Evolutionary conservation across 1,140 invertebrate species (phyloP).

Genomic region (Medauroidea extradentata): DNA sequence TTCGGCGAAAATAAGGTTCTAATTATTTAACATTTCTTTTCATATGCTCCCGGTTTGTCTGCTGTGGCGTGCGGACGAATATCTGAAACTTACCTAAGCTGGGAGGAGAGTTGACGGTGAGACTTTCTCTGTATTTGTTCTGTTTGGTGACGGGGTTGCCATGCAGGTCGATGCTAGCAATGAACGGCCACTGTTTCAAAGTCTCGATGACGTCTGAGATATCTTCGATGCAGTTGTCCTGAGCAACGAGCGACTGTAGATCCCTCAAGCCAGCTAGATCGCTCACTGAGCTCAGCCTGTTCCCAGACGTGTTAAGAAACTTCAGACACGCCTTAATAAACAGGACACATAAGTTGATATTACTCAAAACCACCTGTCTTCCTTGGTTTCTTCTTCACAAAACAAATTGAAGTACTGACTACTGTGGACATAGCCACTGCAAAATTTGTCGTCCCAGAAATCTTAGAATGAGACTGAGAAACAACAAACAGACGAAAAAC

Average conservation of each 20-base stretch:
- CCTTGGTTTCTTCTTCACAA: no score
- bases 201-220: conserved; percentile 47
- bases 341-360: no score
- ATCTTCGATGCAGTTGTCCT: conserved; percentile 46
- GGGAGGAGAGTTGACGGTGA: conserved; percentile 43
- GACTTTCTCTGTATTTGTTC: conserved; percentile 58
- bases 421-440: background rate
- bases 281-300: conserved; percentile 44
- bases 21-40: no score
- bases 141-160: conserved; percentile 56
- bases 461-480: no score
- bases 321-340: conserved; percentile 45
- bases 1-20: no score
- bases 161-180: conserved; percentile 51
- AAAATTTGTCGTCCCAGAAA: no score
- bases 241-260: conserved; percentile 45
- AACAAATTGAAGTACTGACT: conserved; percentile 6
- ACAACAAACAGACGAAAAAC: no score
- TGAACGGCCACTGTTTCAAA: conserved; percentile 46
- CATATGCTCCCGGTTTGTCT: no score
- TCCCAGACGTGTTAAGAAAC: conserved; percentile 49
- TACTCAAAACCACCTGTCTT: no score
- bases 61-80: no score
- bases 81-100: background rate
- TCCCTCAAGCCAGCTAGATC: conserved; percentile 41